Base-by-base conservation (phyloP, 92 coral and sea anemone species). In the Phymanthus crucifer region DNA sequence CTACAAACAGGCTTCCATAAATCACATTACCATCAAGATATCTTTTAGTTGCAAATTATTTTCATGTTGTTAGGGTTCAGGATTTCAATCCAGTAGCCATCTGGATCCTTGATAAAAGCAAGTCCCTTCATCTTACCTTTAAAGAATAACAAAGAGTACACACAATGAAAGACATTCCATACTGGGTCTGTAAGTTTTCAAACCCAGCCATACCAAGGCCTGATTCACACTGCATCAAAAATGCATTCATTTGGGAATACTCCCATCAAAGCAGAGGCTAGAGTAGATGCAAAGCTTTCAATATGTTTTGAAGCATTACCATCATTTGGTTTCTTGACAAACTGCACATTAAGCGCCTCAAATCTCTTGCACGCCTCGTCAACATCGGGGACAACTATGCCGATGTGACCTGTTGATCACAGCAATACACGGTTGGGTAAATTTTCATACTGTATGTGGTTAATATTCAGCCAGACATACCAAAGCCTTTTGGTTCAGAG, bases 51-150 rank as follows among this genome's bases (percentile, higher is more conserved):
- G 48, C 79, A 72, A 32, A 88, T 48, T 66, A 73, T 85, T 69
- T 69, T 78, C 29, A 94, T 82, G 34, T 80, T 82, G 54, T 86
- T 83, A 12, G 83, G 85, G 79, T 90, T 92, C 21, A 94, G 88
- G 75, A 94, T 89, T 76, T 94, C 98, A 81, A 94, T 92, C 98
- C 98, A 94, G 85, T 94, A 94, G 32, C 94, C 94, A 84, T 94
- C 98, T 52, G 98, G 98, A 75, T 94, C 98, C 78, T 94, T 88
- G 54, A 94, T 91, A 73, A 94, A 94, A 9, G 98, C 98, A 54
- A 94, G 36, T 31, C 97, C 98, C 88, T 94, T 92, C 95, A 94
- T 88, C 78, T 92, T 92, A 35, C 98, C 98, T 94, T 36, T 7
- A 32, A 73, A 48, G 21, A 0, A 13, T n/a, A n/a, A n/a, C n/a